Conservation (phyloP, 2,888 invertebrate genomes). For the Plagodis dolabraria region DNA sequence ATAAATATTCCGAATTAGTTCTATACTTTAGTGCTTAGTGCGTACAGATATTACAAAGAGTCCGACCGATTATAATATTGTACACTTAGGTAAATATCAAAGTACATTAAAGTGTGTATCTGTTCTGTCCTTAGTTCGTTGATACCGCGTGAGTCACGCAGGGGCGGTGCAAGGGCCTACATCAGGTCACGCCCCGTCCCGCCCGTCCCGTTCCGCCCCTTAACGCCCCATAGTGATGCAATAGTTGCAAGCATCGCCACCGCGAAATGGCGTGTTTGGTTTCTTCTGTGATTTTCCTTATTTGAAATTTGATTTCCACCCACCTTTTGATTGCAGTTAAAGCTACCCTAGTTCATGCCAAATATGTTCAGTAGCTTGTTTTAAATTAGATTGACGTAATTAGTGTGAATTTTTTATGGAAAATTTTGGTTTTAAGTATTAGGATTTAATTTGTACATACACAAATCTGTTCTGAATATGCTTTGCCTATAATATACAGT, state of each 20-base stretch:
- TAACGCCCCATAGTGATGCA: slow-evolving; percentile 39
- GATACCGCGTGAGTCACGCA: slow-evolving; percentile 44
- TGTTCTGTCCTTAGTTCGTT: slow-evolving; percentile 20
- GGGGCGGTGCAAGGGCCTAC: slow-evolving; percentile 38
- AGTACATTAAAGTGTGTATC: slow-evolving; percentile 5
- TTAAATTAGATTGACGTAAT: too few relatives aligned
- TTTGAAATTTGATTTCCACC: slow-evolving; percentile 20
- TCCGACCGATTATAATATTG: not conserved
- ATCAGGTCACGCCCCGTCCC: slow-evolving; percentile 34
- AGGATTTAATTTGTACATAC: too few relatives aligned
- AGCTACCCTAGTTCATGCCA: not conserved
- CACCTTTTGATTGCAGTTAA: slow-evolving; percentile 9
- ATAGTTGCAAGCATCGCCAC: slow-evolving; percentile 30
- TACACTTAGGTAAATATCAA: not conserved
- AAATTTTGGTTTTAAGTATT: too few relatives aligned
- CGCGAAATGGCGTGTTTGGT: slow-evolving; percentile 14
- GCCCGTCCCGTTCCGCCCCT: slow-evolving; percentile 12
- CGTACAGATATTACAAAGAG: too few relatives aligned
- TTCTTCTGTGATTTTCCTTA: slow-evolving; percentile 25
- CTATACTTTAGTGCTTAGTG: too few relatives aligned
- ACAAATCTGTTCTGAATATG: too few relatives aligned
- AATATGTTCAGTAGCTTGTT: too few relatives aligned
- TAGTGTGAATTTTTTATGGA: too few relatives aligned
- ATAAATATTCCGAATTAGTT: too few relatives aligned
- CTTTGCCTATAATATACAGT: too few relatives aligned